phyloP scores from a whole-genome alignment of 2,797 vertebrate genomes.

The Phataginus tetradactyla region DNA sequence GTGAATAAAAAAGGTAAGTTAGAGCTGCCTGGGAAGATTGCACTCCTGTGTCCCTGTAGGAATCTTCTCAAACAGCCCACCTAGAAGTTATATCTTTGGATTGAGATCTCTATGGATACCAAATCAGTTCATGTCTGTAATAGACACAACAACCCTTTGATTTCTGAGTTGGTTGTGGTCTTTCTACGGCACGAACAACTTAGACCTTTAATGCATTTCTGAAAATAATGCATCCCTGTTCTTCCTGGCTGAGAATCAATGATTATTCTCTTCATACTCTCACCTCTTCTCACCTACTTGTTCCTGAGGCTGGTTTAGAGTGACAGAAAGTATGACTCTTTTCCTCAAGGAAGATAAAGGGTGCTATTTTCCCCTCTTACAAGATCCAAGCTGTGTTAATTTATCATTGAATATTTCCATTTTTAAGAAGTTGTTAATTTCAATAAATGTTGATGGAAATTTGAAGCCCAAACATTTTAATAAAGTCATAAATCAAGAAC shows the following conservation, averaged over 20 bases:
- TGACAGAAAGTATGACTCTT: not conserved
- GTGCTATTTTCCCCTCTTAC: not conserved
- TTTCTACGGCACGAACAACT: not conserved
- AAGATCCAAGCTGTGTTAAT: slow-evolving; percentile 63
- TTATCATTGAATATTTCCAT: slow-evolving; percentile 60
- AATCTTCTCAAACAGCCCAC: not conserved
- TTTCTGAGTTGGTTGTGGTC: not conserved
- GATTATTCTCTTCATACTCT: not conserved
- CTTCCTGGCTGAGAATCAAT: not conserved
- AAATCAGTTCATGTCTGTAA: not conserved
- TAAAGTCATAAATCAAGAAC: slow-evolving; percentile 72
- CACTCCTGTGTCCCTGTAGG: not conserved
- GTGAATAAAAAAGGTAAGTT: not conserved
- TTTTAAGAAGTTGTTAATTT: slow-evolving; percentile 76
- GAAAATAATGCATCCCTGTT: not conserved
- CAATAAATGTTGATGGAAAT: slow-evolving; percentile 62
- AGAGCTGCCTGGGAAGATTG: not conserved
- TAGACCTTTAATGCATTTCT: not conserved
- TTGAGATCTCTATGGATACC: not conserved
- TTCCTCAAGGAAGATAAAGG: slow-evolving; percentile 32
- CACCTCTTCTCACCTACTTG: not conserved
- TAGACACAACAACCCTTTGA: not conserved
- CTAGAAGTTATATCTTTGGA: not conserved
- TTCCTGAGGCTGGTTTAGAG: not conserved
- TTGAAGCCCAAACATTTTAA: slow-evolving; percentile 75